These are phyloP conservation scores for Microctenopoma lineatum DNA, from an alignment of 2,797 vertebrate genomes.

Conservation along the genomic window DNA sequence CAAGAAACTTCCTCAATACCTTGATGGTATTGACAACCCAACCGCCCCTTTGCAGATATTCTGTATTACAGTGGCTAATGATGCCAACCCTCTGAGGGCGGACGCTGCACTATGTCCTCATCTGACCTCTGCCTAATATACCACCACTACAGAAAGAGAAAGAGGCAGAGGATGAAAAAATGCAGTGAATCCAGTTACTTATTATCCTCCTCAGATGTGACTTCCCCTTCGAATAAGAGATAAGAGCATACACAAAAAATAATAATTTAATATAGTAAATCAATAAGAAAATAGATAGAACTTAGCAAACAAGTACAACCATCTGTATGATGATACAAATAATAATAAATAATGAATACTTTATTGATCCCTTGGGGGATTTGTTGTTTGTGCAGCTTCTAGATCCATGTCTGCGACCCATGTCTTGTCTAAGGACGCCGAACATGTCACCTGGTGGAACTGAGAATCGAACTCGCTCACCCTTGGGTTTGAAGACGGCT, in stretches of 20 bases:
- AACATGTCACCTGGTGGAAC: no score
- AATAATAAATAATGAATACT: no score
- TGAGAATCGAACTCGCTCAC: no score
- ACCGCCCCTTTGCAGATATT: neutral
- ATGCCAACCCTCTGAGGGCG: conserved; percentile 2
- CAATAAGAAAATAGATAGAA: no score
- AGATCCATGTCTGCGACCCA: no score
- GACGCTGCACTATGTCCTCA: conserved; percentile 24
- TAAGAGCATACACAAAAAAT: neutral
- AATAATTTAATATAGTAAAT: no score
- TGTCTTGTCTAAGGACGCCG: no score
- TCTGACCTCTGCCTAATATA: conserved; percentile 16
- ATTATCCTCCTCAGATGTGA: conserved; percentile 1
- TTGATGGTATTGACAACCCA: neutral
- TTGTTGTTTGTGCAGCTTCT: no score
- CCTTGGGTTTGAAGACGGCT: no score
- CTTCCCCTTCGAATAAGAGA: neutral
- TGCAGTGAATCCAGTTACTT: conserved; percentile 28
- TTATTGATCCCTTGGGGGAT: no score
- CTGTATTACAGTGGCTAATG: neutral
- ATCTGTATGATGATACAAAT: no score
- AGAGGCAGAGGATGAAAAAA: conserved; percentile 21
- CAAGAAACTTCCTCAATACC: neutral
- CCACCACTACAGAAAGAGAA: neutral
- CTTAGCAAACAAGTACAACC: no score